These are phyloP conservation scores for Orthonychiurus folsomi DNA, from an alignment of 2,888 invertebrate genomes.

Conservation along the genomic window DNA sequence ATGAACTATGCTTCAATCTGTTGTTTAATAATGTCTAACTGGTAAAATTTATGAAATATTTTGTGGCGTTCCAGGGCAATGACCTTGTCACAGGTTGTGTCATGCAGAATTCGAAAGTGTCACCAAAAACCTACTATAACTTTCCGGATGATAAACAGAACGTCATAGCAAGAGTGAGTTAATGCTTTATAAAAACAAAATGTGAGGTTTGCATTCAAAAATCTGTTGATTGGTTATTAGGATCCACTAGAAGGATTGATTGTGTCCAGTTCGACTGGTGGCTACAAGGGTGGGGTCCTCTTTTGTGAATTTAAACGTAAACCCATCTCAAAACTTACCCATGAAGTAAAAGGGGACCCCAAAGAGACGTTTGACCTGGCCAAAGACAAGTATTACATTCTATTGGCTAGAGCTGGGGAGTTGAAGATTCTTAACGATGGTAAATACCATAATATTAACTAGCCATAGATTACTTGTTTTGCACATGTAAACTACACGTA, in stretches of 20 bases:
- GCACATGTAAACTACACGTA: no score
- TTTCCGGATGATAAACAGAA: no score
- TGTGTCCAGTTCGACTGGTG: no score
- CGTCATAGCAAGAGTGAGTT: no score
- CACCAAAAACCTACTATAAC: constrained; percentile 6
- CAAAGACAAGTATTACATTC: constrained; percentile 7
- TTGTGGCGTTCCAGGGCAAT: constrained; percentile 51
- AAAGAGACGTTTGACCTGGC: neutral
- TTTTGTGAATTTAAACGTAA: constrained; percentile 7
- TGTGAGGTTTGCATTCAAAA: no score
- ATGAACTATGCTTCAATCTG: no score
- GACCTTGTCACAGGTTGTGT: constrained; percentile 72
- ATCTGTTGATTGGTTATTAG: no score
- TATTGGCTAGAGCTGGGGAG: constrained; percentile 1
- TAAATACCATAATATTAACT: no score
- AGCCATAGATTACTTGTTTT: no score
- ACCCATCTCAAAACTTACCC: neutral
- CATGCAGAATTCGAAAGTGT: neutral
- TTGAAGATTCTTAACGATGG: neutral
- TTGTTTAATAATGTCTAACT: neutral
- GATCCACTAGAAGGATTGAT: no score
- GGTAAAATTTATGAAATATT: neutral
- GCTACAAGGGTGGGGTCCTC: neutral
- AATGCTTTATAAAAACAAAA: no score
- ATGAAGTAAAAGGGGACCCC: no score